phyloP scores from a whole-genome alignment of 2,797 vertebrate genomes.

The Vireo griseus region DNA sequence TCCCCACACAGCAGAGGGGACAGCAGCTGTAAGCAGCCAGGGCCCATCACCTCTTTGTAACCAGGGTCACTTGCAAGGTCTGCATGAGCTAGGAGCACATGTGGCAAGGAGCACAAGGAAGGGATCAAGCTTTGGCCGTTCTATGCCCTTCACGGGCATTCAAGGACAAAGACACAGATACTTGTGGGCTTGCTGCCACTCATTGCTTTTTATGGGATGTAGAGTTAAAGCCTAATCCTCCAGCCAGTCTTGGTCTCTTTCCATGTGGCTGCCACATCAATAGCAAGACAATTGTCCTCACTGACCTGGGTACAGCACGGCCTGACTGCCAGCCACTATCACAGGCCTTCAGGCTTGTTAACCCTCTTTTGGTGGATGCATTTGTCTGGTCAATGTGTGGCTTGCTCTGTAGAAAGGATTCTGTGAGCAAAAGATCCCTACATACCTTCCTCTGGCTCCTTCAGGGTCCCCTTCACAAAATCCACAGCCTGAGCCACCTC shows the following conservation, averaged over 20 bases:
- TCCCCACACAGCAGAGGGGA: neutral
- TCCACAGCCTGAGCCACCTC: constrained; percentile 78
- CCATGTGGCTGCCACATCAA: neutral
- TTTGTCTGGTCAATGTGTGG: neutral
- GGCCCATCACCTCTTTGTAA: neutral
- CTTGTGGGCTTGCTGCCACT: neutral
- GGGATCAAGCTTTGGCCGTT: neutral
- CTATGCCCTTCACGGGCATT: neutral
- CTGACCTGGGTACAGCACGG: neutral
- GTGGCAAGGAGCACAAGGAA: neutral
- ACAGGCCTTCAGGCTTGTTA: neutral
- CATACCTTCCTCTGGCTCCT: constrained; percentile 76
- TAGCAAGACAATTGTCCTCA: neutral
- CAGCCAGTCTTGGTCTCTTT: neutral
- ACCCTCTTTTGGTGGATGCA: neutral
- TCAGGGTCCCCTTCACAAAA: constrained; percentile 74
- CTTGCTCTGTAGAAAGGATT: neutral
- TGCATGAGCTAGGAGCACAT: neutral
- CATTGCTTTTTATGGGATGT: neutral
- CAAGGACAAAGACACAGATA: neutral
- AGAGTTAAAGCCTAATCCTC: neutral
- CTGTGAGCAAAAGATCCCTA: neutral
- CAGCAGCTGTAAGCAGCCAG: neutral
- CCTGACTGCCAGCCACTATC: neutral
- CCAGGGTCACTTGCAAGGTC: neutral